Percentiles rank a stretch among this genome's conserved stretches.
Evolutionary conservation across 2,113 vertebrate species (phyloP).

Genomic region (Toxotes chatareus): DNA sequence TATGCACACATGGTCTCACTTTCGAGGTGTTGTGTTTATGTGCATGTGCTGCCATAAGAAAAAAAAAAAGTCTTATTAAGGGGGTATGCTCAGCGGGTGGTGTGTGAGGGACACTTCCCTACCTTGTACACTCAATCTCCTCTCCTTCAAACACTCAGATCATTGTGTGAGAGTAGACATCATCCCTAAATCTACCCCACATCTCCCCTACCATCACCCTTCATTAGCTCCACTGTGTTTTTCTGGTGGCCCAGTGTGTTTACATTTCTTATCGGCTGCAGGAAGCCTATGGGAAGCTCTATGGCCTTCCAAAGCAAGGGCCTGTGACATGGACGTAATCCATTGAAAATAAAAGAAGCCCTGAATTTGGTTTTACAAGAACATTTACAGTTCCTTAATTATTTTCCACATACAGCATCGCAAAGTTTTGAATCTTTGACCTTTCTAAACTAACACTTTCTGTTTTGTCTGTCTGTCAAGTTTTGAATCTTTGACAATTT

Average conservation of each 20-base stretch:
- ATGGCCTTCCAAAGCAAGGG: conserved; percentile 56
- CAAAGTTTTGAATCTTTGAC: no score
- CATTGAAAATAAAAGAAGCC: conserved; percentile 52
- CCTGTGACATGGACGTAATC: conserved; percentile 79
- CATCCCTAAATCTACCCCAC: background rate
- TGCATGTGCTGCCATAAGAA: conserved; percentile 11
- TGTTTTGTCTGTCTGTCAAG: background rate
- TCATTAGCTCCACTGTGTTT: conserved; percentile 32
- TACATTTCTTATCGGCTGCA: conserved; percentile 83
- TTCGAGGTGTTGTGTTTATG: conserved; percentile 26
- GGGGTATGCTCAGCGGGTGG: conserved; percentile 7
- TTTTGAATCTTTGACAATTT: no score
- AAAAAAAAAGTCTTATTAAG: conserved; percentile 9
- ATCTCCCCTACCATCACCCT: background rate
- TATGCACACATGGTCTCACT: conserved; percentile 25
- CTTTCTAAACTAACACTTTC: background rate
- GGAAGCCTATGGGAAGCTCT: conserved; percentile 85
- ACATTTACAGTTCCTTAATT: no score
- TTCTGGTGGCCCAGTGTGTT: conserved; percentile 64
- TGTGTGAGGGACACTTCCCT: conserved; percentile 78
- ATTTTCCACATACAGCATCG: no score
- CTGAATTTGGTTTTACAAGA: background rate
- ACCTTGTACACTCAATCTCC: conserved; percentile 73
- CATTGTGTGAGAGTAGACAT: conserved; percentile 69
- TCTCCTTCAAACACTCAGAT: conserved; percentile 57